A percentile compares a stretch with the other conserved stretches of the same genome.
Evolutionary conservation across 2,888 invertebrate genomes (phyloP).

Genomic region (Drosophila histrio): DNA sequence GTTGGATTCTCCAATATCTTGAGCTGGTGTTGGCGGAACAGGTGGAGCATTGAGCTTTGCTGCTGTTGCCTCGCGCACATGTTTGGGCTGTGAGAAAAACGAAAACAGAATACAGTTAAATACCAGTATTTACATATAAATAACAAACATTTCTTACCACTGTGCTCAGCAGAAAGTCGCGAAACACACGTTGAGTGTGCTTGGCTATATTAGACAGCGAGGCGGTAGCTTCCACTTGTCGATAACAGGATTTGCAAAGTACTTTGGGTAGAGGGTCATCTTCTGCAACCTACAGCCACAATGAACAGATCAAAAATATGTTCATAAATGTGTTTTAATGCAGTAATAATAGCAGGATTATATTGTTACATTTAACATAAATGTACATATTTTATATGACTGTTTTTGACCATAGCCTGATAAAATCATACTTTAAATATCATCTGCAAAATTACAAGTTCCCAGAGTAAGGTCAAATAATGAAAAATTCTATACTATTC

Average conservation of each 20-base stretch:
- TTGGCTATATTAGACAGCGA: constrained; percentile 82
- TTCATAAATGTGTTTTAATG: neutral
- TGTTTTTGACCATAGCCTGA: too few species aligned
- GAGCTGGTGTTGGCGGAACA: neutral
- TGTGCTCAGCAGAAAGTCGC: constrained; percentile 76
- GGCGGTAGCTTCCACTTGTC: constrained; percentile 82
- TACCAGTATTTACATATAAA: neutral
- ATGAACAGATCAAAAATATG: neutral
- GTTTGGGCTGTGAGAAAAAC: constrained; percentile 55
- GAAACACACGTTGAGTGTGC: constrained; percentile 81
- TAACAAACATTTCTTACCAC: constrained; percentile 55
- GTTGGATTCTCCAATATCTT: constrained; percentile 2
- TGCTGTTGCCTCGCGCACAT: constrained; percentile 38
- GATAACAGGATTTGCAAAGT: constrained; percentile 81
- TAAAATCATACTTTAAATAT: too few species aligned
- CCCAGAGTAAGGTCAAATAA: too few species aligned
- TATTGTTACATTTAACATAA: too few species aligned
- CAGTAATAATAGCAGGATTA: neutral
- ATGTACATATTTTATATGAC: too few species aligned
- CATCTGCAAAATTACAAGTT: too few species aligned
- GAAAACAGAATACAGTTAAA: neutral
- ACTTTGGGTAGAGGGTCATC: constrained; percentile 81
- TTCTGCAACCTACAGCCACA: constrained; percentile 73
- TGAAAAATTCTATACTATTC: too few species aligned
- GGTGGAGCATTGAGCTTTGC: constrained; percentile 16